These are phyloP conservation scores for Lepidonotus clava DNA, from an alignment of 2,888 invertebrate genomes.

Conservation along the genomic window DNA sequence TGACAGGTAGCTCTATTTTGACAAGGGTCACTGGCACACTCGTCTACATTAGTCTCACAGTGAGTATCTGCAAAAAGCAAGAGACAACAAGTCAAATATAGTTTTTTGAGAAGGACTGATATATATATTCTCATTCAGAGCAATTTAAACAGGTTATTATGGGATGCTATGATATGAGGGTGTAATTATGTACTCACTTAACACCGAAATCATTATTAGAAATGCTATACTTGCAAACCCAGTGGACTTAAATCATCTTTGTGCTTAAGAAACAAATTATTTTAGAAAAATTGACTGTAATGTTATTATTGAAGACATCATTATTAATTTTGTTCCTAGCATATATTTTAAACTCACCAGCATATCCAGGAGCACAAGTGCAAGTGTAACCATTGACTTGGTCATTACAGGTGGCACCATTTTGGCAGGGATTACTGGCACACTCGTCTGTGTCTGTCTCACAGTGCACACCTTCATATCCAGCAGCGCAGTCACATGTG, in stretches of 20 bases:
- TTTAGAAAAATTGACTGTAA: not conserved
- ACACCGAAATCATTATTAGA: not conserved
- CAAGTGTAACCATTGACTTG: constrained; percentile 57
- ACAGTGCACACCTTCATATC: constrained; percentile 22
- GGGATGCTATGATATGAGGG: too few relatives aligned
- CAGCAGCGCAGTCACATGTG: constrained; percentile 10
- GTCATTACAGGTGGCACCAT: constrained; percentile 90
- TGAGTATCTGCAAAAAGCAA: not conserved
- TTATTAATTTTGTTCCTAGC: constrained; percentile 65
- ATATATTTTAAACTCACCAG: not conserved
- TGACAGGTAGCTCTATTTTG: constrained; percentile 24
- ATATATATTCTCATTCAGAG: too few relatives aligned
- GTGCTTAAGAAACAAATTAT: too few relatives aligned
- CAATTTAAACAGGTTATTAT: too few relatives aligned
- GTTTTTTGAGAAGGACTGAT: too few relatives aligned
- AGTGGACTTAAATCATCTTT: not conserved
- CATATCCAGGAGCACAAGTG: constrained; percentile 55
- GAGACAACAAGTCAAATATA: too few relatives aligned
- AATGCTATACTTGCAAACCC: not conserved
- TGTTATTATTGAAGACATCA: not conserved
- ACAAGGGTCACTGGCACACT: constrained; percentile 39
- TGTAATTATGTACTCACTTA: too few relatives aligned
- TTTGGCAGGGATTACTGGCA: constrained; percentile 95
- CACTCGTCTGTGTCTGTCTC: constrained; percentile 76
- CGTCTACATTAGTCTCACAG: constrained; percentile 70